Conservation (phyloP, 2,797 vertebrate genomes). For the Malacoraja senta region DNA sequence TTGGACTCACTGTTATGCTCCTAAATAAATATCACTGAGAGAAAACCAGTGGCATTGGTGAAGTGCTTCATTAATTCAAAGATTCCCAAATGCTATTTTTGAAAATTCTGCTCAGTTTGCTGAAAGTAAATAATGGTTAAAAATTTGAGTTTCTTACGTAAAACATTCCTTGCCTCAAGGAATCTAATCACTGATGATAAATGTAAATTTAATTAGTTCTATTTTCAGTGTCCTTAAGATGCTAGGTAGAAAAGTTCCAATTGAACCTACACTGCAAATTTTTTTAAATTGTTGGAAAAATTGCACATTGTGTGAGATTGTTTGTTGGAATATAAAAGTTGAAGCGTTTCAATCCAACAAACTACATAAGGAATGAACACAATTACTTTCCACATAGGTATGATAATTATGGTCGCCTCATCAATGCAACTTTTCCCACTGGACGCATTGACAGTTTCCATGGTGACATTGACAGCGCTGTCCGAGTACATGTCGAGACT, state of each 20-base stretch:
- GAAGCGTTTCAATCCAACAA: not conserved
- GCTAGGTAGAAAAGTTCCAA: not conserved
- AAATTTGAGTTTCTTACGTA: not conserved
- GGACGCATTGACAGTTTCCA: constrained; percentile 93
- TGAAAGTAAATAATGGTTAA: not conserved
- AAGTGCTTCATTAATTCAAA: not conserved
- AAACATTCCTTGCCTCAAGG: not conserved
- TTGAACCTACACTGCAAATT: not conserved
- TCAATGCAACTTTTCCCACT: constrained; percentile 93
- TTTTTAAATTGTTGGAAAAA: not conserved
- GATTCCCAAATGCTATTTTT: not conserved
- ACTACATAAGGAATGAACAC: not conserved
- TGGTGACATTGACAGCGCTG: constrained; percentile 80
- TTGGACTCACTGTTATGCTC: not conserved
- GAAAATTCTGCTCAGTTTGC: not conserved
- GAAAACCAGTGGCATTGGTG: not conserved
- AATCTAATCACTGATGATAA: not conserved
- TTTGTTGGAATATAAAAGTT: not conserved
- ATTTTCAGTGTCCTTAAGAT: not conserved
- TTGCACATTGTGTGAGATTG: not conserved
- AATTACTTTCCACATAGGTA: constrained; percentile 57
- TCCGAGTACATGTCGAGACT: constrained; percentile 83
- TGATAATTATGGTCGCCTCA: constrained; percentile 85
- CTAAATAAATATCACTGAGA: not conserved
- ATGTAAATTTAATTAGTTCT: not conserved